phyloP scores from a whole-genome alignment of 92 coral and sea anemone genomes.

The Zoanthus sansibaricus region DNA sequence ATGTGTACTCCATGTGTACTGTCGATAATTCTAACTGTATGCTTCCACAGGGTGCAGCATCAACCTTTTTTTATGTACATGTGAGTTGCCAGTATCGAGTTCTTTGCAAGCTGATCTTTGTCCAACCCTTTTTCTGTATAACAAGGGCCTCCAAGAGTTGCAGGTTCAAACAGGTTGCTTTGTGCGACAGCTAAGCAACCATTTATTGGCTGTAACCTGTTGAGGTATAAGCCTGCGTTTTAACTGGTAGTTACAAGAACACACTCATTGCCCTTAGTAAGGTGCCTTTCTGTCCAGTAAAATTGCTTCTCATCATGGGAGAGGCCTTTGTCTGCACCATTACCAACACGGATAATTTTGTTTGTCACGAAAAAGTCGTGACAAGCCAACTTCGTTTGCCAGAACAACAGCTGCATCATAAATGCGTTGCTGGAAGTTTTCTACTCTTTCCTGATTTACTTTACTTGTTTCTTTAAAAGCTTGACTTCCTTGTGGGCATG shows the following conservation, averaged over 20 bases:
- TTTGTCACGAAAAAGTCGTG: too few relatives aligned
- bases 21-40: too few relatives aligned
- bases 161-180: background rate
- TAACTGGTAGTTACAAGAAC: background rate
- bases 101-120: slow-evolving; percentile 6
- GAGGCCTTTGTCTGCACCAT: too few relatives aligned
- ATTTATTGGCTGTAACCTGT: background rate
- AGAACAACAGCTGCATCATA: too few relatives aligned
- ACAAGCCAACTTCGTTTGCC: too few relatives aligned
- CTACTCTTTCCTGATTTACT: too few relatives aligned
- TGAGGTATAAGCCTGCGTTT: background rate
- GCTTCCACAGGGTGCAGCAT: background rate
- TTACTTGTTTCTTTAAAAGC: too few relatives aligned
- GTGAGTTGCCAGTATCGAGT: background rate
- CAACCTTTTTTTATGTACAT: slow-evolving; percentile 7
- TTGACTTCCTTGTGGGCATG: too few relatives aligned
- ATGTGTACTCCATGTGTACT: too few relatives aligned
- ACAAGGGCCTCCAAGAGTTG: background rate
- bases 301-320: background rate
- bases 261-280: background rate
- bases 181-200: background rate
- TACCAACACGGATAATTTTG: too few relatives aligned
- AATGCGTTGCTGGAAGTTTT: too few relatives aligned
- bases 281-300: slow-evolving; percentile 1
- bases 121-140: slow-evolving; percentile 3